Evolutionary conservation across 2,888 invertebrate genomes (phyloP).

Genomic region (Drosophila gaucha): DNA sequence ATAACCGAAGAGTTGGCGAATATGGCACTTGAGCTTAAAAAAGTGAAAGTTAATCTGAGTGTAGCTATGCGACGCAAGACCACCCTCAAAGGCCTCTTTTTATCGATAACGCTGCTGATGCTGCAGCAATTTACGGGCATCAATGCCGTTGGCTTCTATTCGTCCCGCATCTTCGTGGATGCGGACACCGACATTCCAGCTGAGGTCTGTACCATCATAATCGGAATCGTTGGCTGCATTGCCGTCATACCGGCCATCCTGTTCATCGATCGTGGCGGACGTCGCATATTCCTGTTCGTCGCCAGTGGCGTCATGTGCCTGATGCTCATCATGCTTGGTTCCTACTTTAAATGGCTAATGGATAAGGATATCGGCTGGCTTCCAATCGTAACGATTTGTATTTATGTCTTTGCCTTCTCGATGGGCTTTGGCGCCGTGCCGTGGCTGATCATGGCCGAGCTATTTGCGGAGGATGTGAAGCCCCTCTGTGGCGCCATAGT

Average conservation of each 20-base stretch:
- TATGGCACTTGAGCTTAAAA: constrained; percentile 11
- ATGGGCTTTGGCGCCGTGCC: constrained; percentile 94
- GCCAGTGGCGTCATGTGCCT: constrained; percentile 89
- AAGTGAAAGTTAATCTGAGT: constrained; percentile 85
- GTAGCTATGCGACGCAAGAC: constrained; percentile 86
- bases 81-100: constrained; percentile 87
- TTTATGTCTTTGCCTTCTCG: constrained; percentile 91
- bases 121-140: constrained; percentile 94
- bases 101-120: constrained; percentile 91
- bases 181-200: constrained; percentile 68
- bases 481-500: constrained; percentile 90
- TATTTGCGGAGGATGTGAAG: constrained; percentile 91
- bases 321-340: constrained; percentile 88
- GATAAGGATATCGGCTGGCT: constrained; percentile 87
- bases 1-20: constrained; percentile 86
- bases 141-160: constrained; percentile 92
- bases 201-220: constrained; percentile 88
- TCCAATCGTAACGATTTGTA: constrained; percentile 89
- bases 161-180: constrained; percentile 88
- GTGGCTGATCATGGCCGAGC: constrained; percentile 89
- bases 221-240: constrained; percentile 89
- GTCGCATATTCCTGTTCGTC: constrained; percentile 89
- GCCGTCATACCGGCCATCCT: constrained; percentile 30
- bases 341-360: constrained; percentile 86
- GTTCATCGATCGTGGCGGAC: constrained; percentile 88